phyloP scores from a whole-genome alignment of 2,888 invertebrate genomes.

The Entomobrya multifasciata region DNA sequence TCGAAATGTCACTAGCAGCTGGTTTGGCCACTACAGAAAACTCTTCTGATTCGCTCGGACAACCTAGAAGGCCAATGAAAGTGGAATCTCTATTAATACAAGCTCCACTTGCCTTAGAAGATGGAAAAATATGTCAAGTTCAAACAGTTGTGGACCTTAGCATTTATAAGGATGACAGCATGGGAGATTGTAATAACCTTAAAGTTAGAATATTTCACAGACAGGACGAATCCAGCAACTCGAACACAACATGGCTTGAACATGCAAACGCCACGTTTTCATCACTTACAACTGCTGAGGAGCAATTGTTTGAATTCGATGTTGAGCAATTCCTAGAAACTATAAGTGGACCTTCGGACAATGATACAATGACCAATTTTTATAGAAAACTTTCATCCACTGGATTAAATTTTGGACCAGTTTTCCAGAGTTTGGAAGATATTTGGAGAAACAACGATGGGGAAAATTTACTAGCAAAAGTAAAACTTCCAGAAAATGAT shows the following conservation, averaged over 20 bases:
- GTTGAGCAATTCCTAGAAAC: not conserved
- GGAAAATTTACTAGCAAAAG: not conserved
- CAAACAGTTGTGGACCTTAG: conserved; percentile 48
- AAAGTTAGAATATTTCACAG: conserved; percentile 30
- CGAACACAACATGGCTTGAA: conserved; percentile 46
- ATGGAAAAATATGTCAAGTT: not conserved
- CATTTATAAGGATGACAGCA: not conserved
- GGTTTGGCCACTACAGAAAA: conserved; percentile 57
- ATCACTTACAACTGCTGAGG: not conserved
- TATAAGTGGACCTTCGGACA: too few species aligned
- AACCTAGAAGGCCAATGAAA: conserved; percentile 43
- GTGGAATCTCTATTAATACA: conserved; percentile 61
- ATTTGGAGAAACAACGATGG: not conserved
- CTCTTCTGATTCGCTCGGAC: not conserved
- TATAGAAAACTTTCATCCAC: conserved; percentile 48
- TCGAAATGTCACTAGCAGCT: conserved; percentile 63
- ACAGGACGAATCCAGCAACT: not conserved
- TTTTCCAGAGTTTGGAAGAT: conserved; percentile 22
- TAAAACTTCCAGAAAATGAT: not conserved
- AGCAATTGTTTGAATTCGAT: not conserved
- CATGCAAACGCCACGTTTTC: conserved; percentile 62
- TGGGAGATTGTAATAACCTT: conserved; percentile 9
- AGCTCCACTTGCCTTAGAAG: conserved; percentile 52
- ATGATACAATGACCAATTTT: not conserved
- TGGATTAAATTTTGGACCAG: conserved; percentile 61